Conservation (phyloP, 1,140 invertebrate genomes). For the Phymastichus coffea region DNA sequence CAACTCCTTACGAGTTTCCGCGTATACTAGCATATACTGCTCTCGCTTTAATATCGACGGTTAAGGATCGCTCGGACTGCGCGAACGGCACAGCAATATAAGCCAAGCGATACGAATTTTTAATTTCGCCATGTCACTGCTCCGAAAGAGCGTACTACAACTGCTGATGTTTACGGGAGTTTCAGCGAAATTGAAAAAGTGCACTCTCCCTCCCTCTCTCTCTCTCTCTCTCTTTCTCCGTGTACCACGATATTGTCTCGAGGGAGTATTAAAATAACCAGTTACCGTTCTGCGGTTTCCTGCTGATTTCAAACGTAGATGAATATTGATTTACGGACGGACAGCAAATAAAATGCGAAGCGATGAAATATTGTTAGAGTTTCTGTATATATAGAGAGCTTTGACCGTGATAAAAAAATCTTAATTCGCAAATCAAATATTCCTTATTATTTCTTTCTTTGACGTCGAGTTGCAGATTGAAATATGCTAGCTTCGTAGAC, state of each 20-base stretch:
- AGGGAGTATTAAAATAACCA: not conserved
- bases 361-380: no score
- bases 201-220: not conserved
- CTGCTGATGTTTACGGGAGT: no score
- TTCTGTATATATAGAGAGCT: no score
- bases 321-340: constrained; percentile 4
- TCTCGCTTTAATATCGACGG: constrained; percentile 2
- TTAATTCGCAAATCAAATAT: no score
- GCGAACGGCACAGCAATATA: constrained; percentile 9
- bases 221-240: not conserved
- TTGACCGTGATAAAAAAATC: no score
- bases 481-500: no score
- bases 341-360: no score
- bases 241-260: not conserved
- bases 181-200: constrained; percentile 13
- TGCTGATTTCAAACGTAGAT: no score
- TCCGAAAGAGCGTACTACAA: no score
- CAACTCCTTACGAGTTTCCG: not conserved
- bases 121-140: constrained; percentile 9
- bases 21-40: not conserved
- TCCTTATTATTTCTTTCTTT: not conserved
- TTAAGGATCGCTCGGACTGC: not conserved
- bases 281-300: not conserved
- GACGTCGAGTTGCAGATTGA: no score
- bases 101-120: constrained; percentile 9